Percentiles rank a stretch among this genome's conserved stretches.
These are phyloP conservation scores for Siderastrea radians DNA, from an alignment of 92 coral and sea anemone genomes.

Conservation along the genomic window DNA sequence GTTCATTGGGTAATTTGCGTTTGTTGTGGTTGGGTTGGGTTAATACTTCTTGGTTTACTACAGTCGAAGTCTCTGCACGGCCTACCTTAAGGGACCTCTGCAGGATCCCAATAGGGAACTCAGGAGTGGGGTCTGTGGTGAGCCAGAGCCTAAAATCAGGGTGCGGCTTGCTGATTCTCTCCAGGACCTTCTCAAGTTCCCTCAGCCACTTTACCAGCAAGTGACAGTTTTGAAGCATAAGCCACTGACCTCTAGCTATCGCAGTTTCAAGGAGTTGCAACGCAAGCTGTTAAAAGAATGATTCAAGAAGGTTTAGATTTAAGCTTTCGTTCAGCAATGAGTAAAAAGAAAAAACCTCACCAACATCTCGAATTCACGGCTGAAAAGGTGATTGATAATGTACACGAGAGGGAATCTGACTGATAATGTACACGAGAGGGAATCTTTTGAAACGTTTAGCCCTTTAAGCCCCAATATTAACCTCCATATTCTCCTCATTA, in stretches of 20 bases:
- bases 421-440: neutral
- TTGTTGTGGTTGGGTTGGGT: too few species aligned
- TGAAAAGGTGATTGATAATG: neutral
- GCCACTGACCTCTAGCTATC: conserved; percentile 99
- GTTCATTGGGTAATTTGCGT: too few species aligned
- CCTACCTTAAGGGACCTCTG: conserved; percentile 97
- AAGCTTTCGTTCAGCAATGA: neutral
- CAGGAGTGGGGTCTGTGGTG: conserved; percentile 99
- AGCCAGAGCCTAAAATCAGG: conserved; percentile 99
- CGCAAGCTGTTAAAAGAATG: conserved; percentile 74
- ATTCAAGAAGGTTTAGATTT: neutral
- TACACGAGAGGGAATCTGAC: neutral
- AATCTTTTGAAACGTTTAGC: neutral
- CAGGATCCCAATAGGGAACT: conserved; percentile 97
- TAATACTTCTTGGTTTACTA: neutral
- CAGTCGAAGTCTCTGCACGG: neutral
- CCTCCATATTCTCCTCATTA: too few species aligned
- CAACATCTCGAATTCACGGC: neutral
- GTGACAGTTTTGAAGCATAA: conserved; percentile 99
- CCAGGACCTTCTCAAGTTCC: conserved; percentile 96
- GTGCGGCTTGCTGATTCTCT: conserved; percentile 97
- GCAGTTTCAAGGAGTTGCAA: conserved; percentile 99
- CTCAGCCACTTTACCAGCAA: conserved; percentile 95
- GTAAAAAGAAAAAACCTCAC: neutral
- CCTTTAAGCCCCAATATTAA: too few species aligned